phyloP scores from a whole-genome alignment of 1,140 invertebrate species.

The Hylyphantes graminicola region DNA sequence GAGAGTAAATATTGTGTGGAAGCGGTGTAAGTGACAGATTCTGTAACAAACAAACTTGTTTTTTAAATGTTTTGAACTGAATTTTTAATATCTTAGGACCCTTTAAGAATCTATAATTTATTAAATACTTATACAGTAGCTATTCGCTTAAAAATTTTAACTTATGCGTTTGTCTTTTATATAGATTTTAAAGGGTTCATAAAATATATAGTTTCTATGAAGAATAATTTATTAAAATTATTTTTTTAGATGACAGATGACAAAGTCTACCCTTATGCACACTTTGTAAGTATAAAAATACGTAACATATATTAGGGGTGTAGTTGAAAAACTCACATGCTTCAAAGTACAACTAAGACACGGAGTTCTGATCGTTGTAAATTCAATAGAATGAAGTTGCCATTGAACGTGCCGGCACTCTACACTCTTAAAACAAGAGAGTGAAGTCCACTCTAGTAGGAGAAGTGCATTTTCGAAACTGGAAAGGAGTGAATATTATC shows the following conservation, averaged over 20 bases:
- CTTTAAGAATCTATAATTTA: not conserved
- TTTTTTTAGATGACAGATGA: slow-evolving; percentile 2
- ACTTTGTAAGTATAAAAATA: slow-evolving; percentile 30
- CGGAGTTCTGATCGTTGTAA: not conserved
- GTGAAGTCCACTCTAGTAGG: too few species aligned
- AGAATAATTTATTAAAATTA: not conserved
- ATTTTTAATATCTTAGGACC: too few species aligned
- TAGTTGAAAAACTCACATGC: not conserved
- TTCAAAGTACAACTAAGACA: not conserved
- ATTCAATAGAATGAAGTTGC: not conserved
- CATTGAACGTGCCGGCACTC: not conserved
- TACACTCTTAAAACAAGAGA: too few species aligned
- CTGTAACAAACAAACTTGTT: too few species aligned
- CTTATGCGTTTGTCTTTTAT: not conserved
- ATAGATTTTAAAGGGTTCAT: too few species aligned
- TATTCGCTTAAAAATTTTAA: not conserved
- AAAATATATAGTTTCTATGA: not conserved
- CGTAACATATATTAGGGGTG: not conserved
- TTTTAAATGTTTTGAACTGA: not conserved
- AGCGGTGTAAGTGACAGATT: too few species aligned
- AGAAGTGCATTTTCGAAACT: too few species aligned
- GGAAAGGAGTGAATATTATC: too few species aligned
- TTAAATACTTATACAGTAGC: too few species aligned
- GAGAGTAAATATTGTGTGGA: too few species aligned
- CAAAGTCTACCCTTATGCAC: slow-evolving; percentile 11